Evolutionary conservation across 2,888 invertebrate genomes (phyloP), one percentile per base, ranked within the genome.

Genomic region (Zootermopsis nevadensis): DNA sequence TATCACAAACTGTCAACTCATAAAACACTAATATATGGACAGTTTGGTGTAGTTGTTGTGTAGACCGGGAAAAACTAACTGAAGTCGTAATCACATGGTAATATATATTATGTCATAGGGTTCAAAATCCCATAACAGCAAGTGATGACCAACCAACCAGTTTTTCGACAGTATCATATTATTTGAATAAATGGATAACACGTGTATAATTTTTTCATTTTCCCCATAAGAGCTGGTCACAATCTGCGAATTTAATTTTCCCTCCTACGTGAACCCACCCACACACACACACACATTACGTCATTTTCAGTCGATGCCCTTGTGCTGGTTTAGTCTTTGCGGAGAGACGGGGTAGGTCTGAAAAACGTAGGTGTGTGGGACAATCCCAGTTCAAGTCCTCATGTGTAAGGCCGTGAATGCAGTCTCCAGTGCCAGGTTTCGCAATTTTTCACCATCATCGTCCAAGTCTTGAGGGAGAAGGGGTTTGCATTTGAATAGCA

Each of bases 381-480:
- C 60, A 60, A 27, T 60, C n/a, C 12, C 27, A 60, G n/a, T 60
- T 3, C 8, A 53, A 53, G 53, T 10, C 53, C 38, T 38, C 10
- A 38, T 7, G 38, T 10, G 48, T 0, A 48, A 48, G 48, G 19
- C 48, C 60, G n/a, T 60, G 60, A 27, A 60, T n/a, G 19, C 53
- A 10, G 27, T 27, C 27, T 60, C 27, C 60, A 60, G 27, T 60
- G 60, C 60, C 60, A 60, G 60, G 60, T 60, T 60, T 60, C 60
- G n/a, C 60, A n/a, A n/a, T 60, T 60, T 60, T 60, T 60, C 15
- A 27, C 60, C n/a, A 60, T 60, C 60, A n/a, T 60, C n/a, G 27
- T 60, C 60, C n/a, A 27, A 60, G 1, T 27, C 60, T 27, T n/a
- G 7, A 10, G n/a, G 60, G 27, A 27, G 8, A 27, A 12, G 60